These are phyloP conservation scores for Drosophila willistoni DNA, from an alignment of 1,140 invertebrate genomes.

Conservation along the genomic window DNA sequence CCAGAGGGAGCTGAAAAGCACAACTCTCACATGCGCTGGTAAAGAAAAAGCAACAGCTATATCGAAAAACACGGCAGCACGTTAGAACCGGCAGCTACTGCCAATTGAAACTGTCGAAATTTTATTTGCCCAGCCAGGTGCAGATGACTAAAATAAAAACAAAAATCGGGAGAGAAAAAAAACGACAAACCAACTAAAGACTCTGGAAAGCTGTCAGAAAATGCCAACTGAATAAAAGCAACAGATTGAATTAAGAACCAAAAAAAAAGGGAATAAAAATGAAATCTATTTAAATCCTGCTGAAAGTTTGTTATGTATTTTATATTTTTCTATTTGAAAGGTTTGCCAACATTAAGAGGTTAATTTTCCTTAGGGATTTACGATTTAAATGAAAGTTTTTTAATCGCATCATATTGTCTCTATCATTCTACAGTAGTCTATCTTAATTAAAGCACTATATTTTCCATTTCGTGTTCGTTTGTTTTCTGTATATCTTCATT, in stretches of 20 bases:
- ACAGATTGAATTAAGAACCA: constrained; percentile 15
- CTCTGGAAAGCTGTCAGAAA: constrained; percentile 4
- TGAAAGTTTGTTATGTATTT: too few species aligned
- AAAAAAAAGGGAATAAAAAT: too few species aligned
- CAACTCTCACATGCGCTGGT: constrained; percentile 5
- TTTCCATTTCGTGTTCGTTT: too few species aligned
- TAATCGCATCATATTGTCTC: too few species aligned
- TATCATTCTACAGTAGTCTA: too few species aligned
- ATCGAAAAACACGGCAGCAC: constrained; percentile 15
- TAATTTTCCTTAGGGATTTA: too few species aligned
- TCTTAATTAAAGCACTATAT: too few species aligned
- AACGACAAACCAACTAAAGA: constrained; percentile 4
- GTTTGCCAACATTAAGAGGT: too few species aligned
- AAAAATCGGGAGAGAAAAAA: not conserved
- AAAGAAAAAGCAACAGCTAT: not conserved
- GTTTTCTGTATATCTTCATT: too few species aligned
- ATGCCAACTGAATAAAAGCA: not conserved
- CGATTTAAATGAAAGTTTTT: too few species aligned
- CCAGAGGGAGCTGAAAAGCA: constrained; percentile 35
- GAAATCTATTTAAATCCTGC: too few species aligned
- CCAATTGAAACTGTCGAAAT: constrained; percentile 53
- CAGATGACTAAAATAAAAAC: constrained; percentile 30
- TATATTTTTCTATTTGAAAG: too few species aligned
- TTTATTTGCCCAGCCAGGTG: constrained; percentile 35
- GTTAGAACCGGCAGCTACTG: constrained; percentile 35